Evolutionary conservation across 2,888 invertebrate species (phyloP).

Genomic region (Pachycephus smyrnensis): DNA sequence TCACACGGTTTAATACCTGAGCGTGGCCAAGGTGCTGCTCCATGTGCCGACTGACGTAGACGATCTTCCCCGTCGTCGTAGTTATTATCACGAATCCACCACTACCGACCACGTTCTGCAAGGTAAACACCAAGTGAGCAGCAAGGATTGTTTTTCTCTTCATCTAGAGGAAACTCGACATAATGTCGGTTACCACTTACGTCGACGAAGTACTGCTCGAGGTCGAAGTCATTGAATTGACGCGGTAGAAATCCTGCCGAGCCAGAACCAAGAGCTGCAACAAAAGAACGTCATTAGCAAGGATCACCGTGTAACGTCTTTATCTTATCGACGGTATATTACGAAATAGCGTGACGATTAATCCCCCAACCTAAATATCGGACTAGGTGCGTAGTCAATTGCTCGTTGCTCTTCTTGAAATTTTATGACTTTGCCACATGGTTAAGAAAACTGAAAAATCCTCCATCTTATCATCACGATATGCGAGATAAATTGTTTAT

Average conservation of each 20-base stretch:
- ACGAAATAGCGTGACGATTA: too few relatives aligned
- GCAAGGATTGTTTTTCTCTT: neutral
- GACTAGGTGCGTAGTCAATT: too few relatives aligned
- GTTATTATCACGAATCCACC: conserved; percentile 86
- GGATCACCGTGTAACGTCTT: neutral
- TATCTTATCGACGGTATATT: neutral
- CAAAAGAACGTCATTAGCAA: conserved; percentile 18
- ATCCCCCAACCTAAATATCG: too few relatives aligned
- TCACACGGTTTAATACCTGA: conserved; percentile 70
- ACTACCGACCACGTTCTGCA: conserved; percentile 70
- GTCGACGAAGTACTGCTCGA: conserved; percentile 63
- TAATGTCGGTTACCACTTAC: conserved; percentile 53
- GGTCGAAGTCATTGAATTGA: conserved; percentile 55
- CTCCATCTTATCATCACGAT: too few relatives aligned
- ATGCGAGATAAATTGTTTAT: too few relatives aligned
- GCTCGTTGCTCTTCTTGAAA: too few relatives aligned
- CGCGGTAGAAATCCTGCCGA: conserved; percentile 47
- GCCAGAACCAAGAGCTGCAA: conserved; percentile 57
- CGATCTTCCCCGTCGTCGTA: conserved; percentile 84
- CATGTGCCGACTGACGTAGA: conserved; percentile 86
- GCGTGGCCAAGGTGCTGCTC: conserved; percentile 88
- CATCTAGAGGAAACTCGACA: neutral
- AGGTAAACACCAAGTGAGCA: conserved; percentile 17
- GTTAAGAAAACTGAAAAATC: too few relatives aligned
- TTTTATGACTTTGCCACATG: too few relatives aligned